Conservation (phyloP, 2,888 invertebrate genomes). For the Cabera pusaria region DNA sequence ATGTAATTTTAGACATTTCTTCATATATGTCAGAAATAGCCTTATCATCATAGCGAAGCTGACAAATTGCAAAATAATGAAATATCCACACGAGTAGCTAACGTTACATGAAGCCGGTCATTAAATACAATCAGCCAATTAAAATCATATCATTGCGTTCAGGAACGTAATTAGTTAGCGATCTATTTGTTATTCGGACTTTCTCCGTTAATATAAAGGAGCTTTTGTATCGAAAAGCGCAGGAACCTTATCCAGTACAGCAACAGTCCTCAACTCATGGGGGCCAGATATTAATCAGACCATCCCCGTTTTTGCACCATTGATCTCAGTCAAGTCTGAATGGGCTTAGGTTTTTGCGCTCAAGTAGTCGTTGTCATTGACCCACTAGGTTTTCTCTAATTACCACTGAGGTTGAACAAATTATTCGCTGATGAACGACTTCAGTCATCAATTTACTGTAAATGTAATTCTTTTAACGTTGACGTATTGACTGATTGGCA, state of each 20-base stretch:
- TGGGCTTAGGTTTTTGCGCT: slow-evolving; percentile 45
- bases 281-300: slow-evolving; percentile 43
- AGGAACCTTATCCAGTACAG: slow-evolving; percentile 41
- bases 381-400: slow-evolving; percentile 66
- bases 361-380: slow-evolving; percentile 59
- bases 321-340: slow-evolving; percentile 48
- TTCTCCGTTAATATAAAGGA: slow-evolving; percentile 47
- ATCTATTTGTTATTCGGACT: slow-evolving; percentile 41
- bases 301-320: slow-evolving; percentile 46
- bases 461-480: slow-evolving; percentile 6
- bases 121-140: slow-evolving; percentile 51
- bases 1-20: slow-evolving; percentile 3
- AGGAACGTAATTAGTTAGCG: slow-evolving; percentile 40
- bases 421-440: slow-evolving; percentile 27
- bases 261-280: slow-evolving; percentile 37
- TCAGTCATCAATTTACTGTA: slow-evolving; percentile 14
- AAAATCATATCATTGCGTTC: slow-evolving; percentile 49
- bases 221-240: no score
- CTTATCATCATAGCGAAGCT: slow-evolving; percentile 8
- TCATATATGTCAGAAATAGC: slow-evolving; percentile 1
- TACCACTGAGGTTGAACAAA: slow-evolving; percentile 52
- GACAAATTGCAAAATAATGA: slow-evolving; percentile 29
- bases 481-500: slow-evolving; percentile 5
- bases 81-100: slow-evolving; percentile 22
- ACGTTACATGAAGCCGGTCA: slow-evolving; percentile 32